Base-by-base conservation (phyloP, 2,797 vertebrate genomes). In the Alectoris magna region DNA sequence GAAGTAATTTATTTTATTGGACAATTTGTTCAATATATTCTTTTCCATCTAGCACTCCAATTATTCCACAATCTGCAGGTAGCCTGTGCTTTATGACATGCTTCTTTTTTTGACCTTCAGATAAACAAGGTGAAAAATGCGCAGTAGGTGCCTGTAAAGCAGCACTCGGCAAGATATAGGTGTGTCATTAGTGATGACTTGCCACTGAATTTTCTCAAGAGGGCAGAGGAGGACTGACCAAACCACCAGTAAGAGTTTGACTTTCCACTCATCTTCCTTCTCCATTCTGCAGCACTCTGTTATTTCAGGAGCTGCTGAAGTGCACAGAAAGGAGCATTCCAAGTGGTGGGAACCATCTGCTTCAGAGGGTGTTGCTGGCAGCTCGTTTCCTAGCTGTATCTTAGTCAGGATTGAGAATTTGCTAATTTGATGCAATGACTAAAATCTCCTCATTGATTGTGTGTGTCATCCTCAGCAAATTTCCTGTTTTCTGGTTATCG, bases 281-380 rank as follows among this genome's bases (percentile, higher is more conserved):
- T 85, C 46, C 5, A 8, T 84, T 96, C 90, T 92, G 84, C 70
- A 92, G 93, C 70, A 9, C 88, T 74, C 79, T 95, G 80, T 96
- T 96, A 95, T 96, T 97, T 97, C 92, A 96, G 94, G 91, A 97
- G 93, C 94, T 90, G 83, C 90, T 90, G 87, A 89, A 91, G 90
- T 84, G 53, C 55, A 21, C 7, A 44, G 73, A 93, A 96, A 97
- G 94, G 93, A 97, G 86, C 90, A 96, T 96, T 97, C 91, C 93
- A 96, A 96, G 91, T 94, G 92, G 91, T 95, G 92, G 91, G 87
- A 97, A 96, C 96, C 95, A 96, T 97, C 97, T 97, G 91, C 93
- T 97, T 96, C 82, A 84, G 94, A 94, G 73, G 69, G 95, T 95
- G 82, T 96, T 97, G 86, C 68, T 96, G 94, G 94, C 94, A 96